Conservation (phyloP, 2,888 invertebrate genomes). For the Rhagium mordax region DNA sequence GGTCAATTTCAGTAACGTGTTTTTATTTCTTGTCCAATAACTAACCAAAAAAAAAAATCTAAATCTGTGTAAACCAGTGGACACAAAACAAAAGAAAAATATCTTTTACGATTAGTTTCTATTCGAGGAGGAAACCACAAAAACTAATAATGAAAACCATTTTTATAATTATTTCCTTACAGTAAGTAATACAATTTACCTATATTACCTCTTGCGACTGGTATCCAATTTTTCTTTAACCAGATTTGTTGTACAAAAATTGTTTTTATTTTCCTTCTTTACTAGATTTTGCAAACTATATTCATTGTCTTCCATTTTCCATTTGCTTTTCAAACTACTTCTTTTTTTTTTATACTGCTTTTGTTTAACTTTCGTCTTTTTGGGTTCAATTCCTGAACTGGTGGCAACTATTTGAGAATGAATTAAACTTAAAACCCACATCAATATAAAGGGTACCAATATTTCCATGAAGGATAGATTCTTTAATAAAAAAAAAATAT, state of each 20-base stretch:
- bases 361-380: constrained; percentile 54
- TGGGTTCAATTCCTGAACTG: constrained; percentile 68
- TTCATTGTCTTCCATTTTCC: background rate
- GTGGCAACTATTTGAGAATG: constrained; percentile 88
- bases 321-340: background rate
- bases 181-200: background rate
- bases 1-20: too few species aligned
- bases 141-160: too few species aligned
- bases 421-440: constrained; percentile 82
- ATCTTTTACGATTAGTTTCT: too few species aligned
- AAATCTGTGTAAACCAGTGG: too few species aligned
- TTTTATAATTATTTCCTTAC: too few species aligned
- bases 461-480: constrained; percentile 79
- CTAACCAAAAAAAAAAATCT: too few species aligned
- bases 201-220: background rate
- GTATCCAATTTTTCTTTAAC: background rate
- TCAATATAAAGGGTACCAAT: constrained; percentile 80
- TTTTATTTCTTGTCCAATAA: too few species aligned
- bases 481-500: constrained; percentile 68
- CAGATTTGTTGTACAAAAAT: background rate
- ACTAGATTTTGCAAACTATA: background rate
- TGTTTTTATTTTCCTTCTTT: background rate
- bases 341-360: constrained; percentile 44
- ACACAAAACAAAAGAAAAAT: too few species aligned
- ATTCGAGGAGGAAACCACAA: too few species aligned